Evolutionary conservation across 2,113 vertebrate genomes (phyloP).

Genomic region (Sphyrna mokarran): DNA sequence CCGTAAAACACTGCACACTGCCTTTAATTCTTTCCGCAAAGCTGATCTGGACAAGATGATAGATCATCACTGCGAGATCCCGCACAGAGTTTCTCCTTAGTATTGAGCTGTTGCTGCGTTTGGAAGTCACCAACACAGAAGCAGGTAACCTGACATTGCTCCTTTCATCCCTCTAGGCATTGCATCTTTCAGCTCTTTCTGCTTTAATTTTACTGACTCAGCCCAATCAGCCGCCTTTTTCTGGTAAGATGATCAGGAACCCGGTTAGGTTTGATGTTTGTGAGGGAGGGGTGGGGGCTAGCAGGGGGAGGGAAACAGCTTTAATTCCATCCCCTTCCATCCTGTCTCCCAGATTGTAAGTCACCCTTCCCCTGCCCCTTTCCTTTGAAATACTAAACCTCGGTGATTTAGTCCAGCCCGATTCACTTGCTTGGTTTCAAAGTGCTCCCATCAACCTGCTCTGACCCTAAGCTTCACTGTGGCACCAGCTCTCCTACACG

Average conservation of each 20-base stretch:
- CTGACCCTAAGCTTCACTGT: background rate
- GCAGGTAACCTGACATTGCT: background rate
- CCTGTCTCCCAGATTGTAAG: background rate
- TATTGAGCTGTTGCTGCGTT: background rate
- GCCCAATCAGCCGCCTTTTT: background rate
- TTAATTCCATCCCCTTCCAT: background rate
- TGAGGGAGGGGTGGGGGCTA: background rate
- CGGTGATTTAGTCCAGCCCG: conserved; percentile 10
- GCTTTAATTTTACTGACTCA: background rate
- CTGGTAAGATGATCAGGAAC: background rate
- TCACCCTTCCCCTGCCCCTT: background rate
- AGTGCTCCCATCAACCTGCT: background rate
- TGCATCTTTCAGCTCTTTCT: background rate
- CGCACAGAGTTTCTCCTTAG: background rate
- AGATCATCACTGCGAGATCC: background rate
- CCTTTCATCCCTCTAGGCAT: background rate
- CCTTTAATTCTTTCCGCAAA: background rate
- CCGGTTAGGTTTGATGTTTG: background rate
- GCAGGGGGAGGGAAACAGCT: background rate
- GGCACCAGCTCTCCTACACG: background rate
- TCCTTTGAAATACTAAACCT: background rate
- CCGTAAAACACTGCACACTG: background rate
- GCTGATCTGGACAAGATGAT: background rate
- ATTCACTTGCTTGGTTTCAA: background rate
- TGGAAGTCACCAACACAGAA: too few species aligned